Base-by-base conservation (phyloP, 2,797 vertebrate species). In the Rhabdomys pumilio region DNA sequence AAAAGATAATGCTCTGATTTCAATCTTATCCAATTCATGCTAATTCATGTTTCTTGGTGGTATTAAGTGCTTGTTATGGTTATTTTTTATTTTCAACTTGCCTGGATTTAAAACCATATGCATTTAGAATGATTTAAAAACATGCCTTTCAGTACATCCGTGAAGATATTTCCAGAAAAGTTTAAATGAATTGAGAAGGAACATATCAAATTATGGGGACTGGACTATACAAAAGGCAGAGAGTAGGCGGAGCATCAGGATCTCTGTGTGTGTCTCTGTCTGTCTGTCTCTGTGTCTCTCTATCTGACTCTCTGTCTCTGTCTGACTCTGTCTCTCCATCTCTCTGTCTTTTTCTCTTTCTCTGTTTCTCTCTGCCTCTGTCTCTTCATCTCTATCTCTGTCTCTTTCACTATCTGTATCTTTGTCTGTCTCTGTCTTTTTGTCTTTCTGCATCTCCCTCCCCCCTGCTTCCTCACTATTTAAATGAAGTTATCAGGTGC, bases 1-100 rank as follows among this genome's bases (percentile, higher is more conserved):
- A 67, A 59, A 7, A 7, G 3, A 61, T 5, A 79, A 77, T 85
- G 22, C 19, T 82, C 41, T 88, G 81, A 24, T 41, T 95, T 85
- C 34, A 96, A 50, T 20, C 1, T 93, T 11, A 73, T 6, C 12
- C 80, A 83, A n/a, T 84, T 94, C 86, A 93, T 55, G 53, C 12
- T 84, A 83, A n/a, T 84, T 94, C 86, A 93, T 55, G 53, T 2
- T 50, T 92, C 15, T 31, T 91, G 3, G 72, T 59, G 83, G 1
- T 67, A 61, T 67, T 90, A 91, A 34, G 31, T 55, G n/a, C 0
- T 93, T 77, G 11, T 76, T 53, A 29, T 73, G 14, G 13, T 72
- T 86, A 86, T 10, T 61, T 38, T 83, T 61, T 3, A 61, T 15
- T 61, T 61, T 61, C 57, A 83, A 19, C 3, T 53, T 55, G 4